Conservation (phyloP, 2,113 vertebrate species). For the Antechinus flavipes region DNA sequence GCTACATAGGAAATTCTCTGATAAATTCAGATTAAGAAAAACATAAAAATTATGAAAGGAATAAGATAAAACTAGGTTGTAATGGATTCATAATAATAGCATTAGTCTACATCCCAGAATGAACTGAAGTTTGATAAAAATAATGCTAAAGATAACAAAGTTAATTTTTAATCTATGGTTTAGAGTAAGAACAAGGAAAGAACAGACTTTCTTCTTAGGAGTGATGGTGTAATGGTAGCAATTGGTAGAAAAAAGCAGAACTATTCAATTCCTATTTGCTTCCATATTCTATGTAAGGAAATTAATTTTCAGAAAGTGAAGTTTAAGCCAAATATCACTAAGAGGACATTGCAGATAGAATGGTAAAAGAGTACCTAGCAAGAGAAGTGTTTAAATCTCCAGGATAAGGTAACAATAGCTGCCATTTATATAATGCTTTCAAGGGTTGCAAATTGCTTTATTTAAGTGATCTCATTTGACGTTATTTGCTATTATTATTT, state of each 20-base stretch:
- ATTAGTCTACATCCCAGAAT: neutral
- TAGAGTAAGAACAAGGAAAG: neutral
- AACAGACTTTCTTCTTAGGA: neutral
- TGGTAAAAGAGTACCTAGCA: neutral
- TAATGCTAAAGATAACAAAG: conserved; percentile 12
- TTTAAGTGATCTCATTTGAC: neutral
- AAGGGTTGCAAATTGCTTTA: neutral
- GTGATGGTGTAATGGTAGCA: neutral
- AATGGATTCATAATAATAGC: neutral
- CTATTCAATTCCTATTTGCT: conserved; percentile 31
- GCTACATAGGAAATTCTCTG: neutral
- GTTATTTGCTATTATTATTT: neutral
- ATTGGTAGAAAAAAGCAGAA: neutral
- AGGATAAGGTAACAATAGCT: neutral
- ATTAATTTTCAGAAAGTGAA: neutral
- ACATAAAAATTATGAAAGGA: conserved; percentile 17
- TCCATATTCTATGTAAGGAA: neutral
- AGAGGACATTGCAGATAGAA: neutral
- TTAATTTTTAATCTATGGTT: conserved; percentile 4
- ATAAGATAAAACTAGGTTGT: neutral
- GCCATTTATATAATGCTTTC: neutral
- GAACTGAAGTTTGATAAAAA: conserved; percentile 18
- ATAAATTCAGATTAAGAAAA: neutral
- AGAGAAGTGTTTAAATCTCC: neutral
- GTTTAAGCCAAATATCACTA: neutral